A percentile compares a stretch with the other conserved stretches of the same genome.
Conservation (phyloP, 2,888 invertebrate species). For the Acanthosepion lycidas region DNA sequence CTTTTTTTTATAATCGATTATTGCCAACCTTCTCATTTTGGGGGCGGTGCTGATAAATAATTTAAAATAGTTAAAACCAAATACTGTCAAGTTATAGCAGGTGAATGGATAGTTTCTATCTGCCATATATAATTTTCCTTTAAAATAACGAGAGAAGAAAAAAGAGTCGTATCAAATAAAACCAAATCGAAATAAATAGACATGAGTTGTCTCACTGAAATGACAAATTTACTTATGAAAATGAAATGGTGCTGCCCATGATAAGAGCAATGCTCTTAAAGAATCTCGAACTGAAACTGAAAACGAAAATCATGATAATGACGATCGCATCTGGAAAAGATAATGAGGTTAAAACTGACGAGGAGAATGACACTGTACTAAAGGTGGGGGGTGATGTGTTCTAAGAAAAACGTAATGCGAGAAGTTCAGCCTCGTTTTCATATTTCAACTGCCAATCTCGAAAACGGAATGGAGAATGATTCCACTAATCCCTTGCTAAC, state of each 20-base stretch:
- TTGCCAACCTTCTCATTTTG: too few species aligned
- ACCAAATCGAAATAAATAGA: too few species aligned
- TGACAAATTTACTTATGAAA: neutral
- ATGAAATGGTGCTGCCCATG: neutral
- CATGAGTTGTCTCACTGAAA: too few species aligned
- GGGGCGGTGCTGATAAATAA: too few species aligned
- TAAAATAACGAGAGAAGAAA: neutral
- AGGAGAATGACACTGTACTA: neutral
- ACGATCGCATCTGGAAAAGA: neutral
- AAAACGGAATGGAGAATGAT: neutral
- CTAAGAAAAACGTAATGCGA: neutral
- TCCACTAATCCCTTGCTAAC: neutral
- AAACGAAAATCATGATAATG: constrained; percentile 22
- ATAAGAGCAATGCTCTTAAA: neutral
- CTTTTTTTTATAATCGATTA: too few species aligned
- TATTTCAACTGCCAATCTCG: neutral
- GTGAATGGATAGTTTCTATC: too few species aligned
- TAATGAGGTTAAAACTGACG: neutral
- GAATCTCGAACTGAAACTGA: neutral
- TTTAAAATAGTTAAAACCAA: too few species aligned
- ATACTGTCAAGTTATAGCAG: too few species aligned
- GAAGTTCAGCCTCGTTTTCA: neutral
- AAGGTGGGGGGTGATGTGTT: neutral
- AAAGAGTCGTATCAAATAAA: neutral
- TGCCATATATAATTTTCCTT: neutral